Evolutionary conservation across 2,797 vertebrate genomes (phyloP).

Genomic region (Setipinna tenuifilis): DNA sequence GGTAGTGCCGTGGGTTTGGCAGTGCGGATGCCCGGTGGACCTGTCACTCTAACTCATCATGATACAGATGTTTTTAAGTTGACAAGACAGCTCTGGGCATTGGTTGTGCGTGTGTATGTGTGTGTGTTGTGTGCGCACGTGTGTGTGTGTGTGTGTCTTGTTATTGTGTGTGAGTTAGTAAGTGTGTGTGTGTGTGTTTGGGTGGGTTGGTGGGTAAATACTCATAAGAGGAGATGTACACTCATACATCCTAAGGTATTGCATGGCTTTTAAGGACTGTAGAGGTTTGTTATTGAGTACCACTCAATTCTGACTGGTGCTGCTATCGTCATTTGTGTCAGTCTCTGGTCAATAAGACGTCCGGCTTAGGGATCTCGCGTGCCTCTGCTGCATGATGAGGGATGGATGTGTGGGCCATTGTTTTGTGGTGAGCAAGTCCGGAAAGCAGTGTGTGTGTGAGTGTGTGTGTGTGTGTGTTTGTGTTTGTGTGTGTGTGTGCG

Average conservation of each 20-base stretch:
- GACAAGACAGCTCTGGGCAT: not conserved
- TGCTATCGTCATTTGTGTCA: not conserved
- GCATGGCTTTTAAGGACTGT: conserved; percentile 14
- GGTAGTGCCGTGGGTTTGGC: not conserved
- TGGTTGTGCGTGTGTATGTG: not conserved
- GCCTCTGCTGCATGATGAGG: not conserved
- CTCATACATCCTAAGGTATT: not conserved
- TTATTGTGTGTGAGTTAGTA: not conserved
- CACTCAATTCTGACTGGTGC: not conserved
- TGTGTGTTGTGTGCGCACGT: not conserved
- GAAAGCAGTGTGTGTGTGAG: not conserved
- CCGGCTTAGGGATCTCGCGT: not conserved
- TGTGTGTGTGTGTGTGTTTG: conserved; percentile 13
- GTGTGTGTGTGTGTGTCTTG: not conserved
- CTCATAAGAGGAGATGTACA: not conserved
- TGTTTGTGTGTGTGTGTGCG: not conserved
- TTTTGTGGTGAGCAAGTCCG: not conserved
- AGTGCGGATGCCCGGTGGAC: not conserved
- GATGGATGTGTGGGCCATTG: not conserved
- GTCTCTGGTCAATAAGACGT: conserved; percentile 8
- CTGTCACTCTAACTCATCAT: conserved; percentile 1
- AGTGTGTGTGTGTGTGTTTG: not conserved
- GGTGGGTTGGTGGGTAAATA: not conserved
- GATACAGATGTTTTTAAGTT: not conserved
- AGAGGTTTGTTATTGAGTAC: conserved; percentile 2